Conservation (phyloP, 1,140 invertebrate species). For the Penaeus vannamei region DNA sequence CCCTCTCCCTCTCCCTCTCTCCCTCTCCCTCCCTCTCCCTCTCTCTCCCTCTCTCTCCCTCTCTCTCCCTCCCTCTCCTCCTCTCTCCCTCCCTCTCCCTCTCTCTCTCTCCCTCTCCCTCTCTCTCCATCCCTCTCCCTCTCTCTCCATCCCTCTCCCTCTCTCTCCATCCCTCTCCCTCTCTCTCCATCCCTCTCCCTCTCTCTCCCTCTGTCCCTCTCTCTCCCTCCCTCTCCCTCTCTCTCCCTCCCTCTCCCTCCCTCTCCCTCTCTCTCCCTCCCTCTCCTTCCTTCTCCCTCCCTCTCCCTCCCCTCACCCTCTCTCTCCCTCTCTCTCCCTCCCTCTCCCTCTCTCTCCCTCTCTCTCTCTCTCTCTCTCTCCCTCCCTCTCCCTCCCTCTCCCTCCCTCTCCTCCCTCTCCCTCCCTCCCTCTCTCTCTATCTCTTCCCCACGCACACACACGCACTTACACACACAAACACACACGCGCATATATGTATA, state of each 20-base stretch:
- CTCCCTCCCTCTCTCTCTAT: constrained; percentile 3
- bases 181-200: too few species aligned
- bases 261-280: neutral
- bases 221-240: neutral
- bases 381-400: too few species aligned
- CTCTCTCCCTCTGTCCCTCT: too few species aligned
- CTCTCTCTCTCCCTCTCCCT: too few species aligned
- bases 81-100: constrained; percentile 9
- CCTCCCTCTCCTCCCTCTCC: neutral
- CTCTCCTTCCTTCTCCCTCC: neutral
- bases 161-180: too few species aligned
- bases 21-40: constrained; percentile 8
- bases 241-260: neutral
- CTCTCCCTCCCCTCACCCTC: neutral
- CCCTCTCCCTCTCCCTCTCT: neutral
- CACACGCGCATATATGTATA: neutral
- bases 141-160: too few species aligned
- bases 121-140: too few species aligned
- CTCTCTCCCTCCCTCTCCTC: constrained; percentile 2
- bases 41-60: neutral
- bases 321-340: neutral
- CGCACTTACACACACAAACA: neutral
- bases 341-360: neutral
- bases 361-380: constrained; percentile 1
- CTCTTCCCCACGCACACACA: neutral